Percentiles rank a stretch among this genome's conserved stretches.
These are phyloP conservation scores for Lymantria dispar DNA, from an alignment of 2,888 invertebrate species.

Conservation along the genomic window DNA sequence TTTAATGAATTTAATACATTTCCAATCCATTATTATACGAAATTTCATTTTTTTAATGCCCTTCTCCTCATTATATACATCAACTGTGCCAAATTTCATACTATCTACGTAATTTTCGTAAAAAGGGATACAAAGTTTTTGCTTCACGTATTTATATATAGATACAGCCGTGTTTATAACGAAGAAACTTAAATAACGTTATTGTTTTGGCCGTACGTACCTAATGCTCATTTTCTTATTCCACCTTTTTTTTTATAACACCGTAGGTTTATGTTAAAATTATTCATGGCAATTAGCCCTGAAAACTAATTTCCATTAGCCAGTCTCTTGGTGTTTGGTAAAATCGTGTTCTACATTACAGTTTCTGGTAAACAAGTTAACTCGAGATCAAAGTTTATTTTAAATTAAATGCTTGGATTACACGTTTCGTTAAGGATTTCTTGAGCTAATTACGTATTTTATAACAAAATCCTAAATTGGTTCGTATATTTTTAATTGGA, in stretches of 20 bases:
- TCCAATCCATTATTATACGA: no score
- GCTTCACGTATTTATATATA: no score
- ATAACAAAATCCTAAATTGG: constrained; percentile 2
- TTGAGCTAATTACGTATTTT: constrained; percentile 8
- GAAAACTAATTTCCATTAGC: constrained; percentile 57
- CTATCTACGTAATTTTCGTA: no score
- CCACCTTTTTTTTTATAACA: constrained; percentile 58
- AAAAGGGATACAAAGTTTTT: no score
- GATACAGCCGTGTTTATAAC: no score
- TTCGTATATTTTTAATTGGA: constrained; percentile 4
- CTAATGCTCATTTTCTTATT: constrained; percentile 26
- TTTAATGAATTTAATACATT: no score
- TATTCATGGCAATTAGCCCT: constrained; percentile 60
- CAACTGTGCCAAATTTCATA: no score
- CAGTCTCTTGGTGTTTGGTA: constrained; percentile 44
- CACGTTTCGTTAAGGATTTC: constrained; percentile 2
- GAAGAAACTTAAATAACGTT: no score
- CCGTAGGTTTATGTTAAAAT: constrained; percentile 55
- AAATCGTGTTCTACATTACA: constrained; percentile 23
- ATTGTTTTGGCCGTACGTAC: no score
- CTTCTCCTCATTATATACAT: no score
- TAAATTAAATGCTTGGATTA: constrained; percentile 11
- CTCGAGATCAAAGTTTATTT: constrained; percentile 8
- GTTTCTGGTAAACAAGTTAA: constrained; percentile 18
- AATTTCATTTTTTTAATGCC: no score